Evolutionary conservation across 1,140 invertebrate genomes (phyloP), one percentile per base, ranked within the genome.

Genomic region (Calephelis nemesis): DNA sequence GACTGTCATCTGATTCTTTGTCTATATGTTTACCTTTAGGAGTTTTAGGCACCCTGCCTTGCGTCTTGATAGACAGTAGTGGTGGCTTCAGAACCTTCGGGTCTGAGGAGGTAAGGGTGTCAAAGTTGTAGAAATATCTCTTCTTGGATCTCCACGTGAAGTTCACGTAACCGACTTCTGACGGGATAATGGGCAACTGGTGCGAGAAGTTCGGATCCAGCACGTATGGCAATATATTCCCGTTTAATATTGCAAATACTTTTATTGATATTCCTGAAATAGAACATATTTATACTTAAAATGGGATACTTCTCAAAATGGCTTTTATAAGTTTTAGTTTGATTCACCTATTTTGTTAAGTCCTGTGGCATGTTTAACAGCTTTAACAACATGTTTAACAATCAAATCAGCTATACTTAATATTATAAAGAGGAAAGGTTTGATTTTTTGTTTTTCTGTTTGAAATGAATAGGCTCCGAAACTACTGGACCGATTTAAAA

Each of bases 81-180:
- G 97, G 97, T 13, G 96, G 94, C 81, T 96, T 95, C 48, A 98
- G 82, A 74, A 98, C 96, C 70, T 94, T 95, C 70, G 97, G 95
- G 87, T 98, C 95, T 76, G 95, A 96, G 5, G 97, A 97, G 74
- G 96, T 94, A 62, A 98, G 90, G 58, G 94, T 93, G 85, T 97
- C 96, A 86, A 98, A 98, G 87, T 97, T 94, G 82, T 98, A 98
- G 84, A 94, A 95, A 91, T 98, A 98, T 81, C 96, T 96, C 86
- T 96, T 97, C 47, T 93, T 96, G 12, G 97, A 95, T 83, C 96
- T 96, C 97, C 97, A 98, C 7, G 97, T 98, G 79, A 98, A 98
- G 88, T 98, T 98, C 4, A 98, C 97, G 79, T 95, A 95, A 58
- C 95, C 95, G 47, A 98, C 96, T 93, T 98, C 97, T 12, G 96